These are phyloP conservation scores for Drepana arcuata DNA, from an alignment of 1,140 invertebrate species.

Conservation along the genomic window DNA sequence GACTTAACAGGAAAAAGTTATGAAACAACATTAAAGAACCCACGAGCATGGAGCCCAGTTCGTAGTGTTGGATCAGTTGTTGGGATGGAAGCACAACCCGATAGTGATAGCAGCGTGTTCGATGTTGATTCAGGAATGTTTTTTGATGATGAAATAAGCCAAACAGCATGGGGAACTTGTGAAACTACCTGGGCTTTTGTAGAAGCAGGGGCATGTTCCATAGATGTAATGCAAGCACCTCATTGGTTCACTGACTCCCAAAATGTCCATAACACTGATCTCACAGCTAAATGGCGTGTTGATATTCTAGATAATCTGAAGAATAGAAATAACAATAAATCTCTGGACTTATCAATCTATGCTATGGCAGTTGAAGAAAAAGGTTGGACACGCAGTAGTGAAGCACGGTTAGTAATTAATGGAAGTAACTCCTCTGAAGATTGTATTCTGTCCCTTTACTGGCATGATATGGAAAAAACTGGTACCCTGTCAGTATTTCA, in stretches of 20 bases:
- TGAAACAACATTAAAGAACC: conserved; percentile 79
- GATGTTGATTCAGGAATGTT: conserved; percentile 84
- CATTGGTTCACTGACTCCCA: conserved; percentile 81
- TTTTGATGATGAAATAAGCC: conserved; percentile 81
- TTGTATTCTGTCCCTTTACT: conserved; percentile 86
- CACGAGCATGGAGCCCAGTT: conserved; percentile 86
- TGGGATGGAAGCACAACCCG: conserved; percentile 85
- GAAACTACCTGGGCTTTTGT: conserved; percentile 84
- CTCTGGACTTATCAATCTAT: conserved; percentile 74
- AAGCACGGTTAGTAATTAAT: conserved; percentile 79
- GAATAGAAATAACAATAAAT: conserved; percentile 68
- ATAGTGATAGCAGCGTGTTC: conserved; percentile 84
- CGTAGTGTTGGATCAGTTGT: conserved; percentile 85
- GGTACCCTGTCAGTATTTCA: conserved; percentile 85
- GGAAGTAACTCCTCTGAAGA: conserved; percentile 77
- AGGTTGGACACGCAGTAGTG: conserved; percentile 86
- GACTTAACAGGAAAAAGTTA: conserved; percentile 77
- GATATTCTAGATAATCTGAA: conserved; percentile 81
- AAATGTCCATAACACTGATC: conserved; percentile 74
- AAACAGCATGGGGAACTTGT: conserved; percentile 81
- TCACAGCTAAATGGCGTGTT: conserved; percentile 82
- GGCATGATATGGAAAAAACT: conserved; percentile 76
- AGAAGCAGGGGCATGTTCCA: conserved; percentile 82
- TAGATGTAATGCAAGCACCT: conserved; percentile 79
- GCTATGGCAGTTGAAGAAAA: conserved; percentile 85